phyloP scores from a whole-genome alignment of 2,797 vertebrate genomes.

The Dicrostonyx torquatus region DNA sequence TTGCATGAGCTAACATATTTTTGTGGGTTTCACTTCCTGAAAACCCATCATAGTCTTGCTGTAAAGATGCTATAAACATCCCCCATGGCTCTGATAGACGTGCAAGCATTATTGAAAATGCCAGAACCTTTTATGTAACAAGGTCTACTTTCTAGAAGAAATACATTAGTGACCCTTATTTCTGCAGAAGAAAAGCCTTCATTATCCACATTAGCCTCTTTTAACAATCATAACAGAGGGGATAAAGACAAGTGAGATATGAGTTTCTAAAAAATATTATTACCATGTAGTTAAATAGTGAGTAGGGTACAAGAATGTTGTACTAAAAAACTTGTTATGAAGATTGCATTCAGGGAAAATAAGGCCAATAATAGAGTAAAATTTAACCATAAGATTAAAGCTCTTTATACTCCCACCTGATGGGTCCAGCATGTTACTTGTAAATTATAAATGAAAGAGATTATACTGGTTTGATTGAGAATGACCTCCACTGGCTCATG shows the following conservation, averaged over 20 bases:
- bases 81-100: neutral
- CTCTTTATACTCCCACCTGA: neutral
- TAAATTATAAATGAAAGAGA: neutral
- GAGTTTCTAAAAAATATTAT: neutral
- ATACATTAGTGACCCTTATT: neutral
- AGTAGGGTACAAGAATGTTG: rapidly evolving
- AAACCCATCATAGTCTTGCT: neutral
- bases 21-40: neutral
- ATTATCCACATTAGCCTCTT: neutral
- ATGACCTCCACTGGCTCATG: neutral
- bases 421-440: neutral
- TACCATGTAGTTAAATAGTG: neutral
- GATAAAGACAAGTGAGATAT: neutral
- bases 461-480: neutral
- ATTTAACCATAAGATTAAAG: neutral
- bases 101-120: neutral
- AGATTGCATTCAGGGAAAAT: neutral
- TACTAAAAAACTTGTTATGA: neutral
- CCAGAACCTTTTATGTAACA: neutral
- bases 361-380: neutral
- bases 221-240: neutral
- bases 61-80: neutral
- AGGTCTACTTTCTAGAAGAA: neutral
- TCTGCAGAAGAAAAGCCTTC: neutral
- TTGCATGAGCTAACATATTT: neutral